phyloP scores from a whole-genome alignment of 2,113 vertebrate genomes.

The Burhinus oedicnemus region DNA sequence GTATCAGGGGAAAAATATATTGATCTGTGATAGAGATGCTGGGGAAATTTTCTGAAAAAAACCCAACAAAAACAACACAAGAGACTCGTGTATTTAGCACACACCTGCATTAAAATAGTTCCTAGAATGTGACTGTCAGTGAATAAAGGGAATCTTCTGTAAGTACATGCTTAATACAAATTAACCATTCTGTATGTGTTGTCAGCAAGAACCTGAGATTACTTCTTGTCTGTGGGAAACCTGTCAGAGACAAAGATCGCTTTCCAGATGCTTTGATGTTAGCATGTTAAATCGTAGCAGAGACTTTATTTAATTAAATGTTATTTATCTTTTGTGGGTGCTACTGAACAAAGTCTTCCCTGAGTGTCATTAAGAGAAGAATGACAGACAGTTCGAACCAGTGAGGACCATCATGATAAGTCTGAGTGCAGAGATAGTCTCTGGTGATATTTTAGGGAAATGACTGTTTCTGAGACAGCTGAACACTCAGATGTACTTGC shows the following conservation, averaged over 20 bases:
- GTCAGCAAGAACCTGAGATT: conserved; percentile 27
- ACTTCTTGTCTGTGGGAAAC: conserved; percentile 52
- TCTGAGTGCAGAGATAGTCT: neutral
- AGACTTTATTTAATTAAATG: conserved; percentile 55
- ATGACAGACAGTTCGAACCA: neutral
- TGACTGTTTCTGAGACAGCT: neutral
- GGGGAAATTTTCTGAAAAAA: neutral
- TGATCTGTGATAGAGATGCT: neutral
- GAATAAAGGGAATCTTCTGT: neutral
- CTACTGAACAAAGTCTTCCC: conserved; percentile 36
- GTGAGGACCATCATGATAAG: neutral
- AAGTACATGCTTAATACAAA: neutral
- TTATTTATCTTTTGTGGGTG: conserved; percentile 50
- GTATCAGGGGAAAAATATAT: neutral
- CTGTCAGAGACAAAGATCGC: conserved; percentile 57
- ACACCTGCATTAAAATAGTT: neutral
- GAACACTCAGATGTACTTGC: neutral
- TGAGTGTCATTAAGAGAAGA: neutral
- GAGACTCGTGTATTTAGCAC: neutral
- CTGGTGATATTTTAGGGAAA: neutral
- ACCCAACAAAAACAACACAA: neutral
- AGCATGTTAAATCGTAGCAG: conserved; percentile 34
- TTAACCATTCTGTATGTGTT: neutral
- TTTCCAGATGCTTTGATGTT: conserved; percentile 54
- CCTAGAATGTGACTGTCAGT: neutral